These are phyloP conservation scores for Empis livida DNA, from an alignment of 2,888 invertebrate genomes.

Conservation along the genomic window DNA sequence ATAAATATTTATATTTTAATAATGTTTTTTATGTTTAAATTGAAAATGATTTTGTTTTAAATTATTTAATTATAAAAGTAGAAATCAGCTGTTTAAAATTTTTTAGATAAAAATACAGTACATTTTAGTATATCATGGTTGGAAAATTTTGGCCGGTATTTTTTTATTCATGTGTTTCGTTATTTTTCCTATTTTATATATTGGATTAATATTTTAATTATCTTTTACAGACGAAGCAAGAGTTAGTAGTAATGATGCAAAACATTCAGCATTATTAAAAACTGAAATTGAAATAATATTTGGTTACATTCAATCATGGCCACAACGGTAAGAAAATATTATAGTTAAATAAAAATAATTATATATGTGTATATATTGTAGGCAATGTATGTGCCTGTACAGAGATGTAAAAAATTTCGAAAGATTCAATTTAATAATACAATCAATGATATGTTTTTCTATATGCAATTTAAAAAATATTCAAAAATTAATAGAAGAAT, in stretches of 20 bases:
- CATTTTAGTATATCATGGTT: no score
- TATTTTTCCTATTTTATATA: no score
- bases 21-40: no score
- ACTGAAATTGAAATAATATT: slow-evolving; percentile 73
- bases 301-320: slow-evolving; percentile 80
- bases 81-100: no score
- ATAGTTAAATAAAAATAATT: neutral
- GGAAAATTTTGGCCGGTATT: no score
- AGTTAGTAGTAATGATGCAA: slow-evolving; percentile 62
- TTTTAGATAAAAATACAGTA: no score
- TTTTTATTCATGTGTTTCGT: neutral
- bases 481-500: slow-evolving; percentile 41
- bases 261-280: slow-evolving; percentile 59
- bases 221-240: slow-evolving; percentile 61
- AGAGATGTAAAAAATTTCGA: slow-evolving; percentile 87
- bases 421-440: slow-evolving; percentile 76
- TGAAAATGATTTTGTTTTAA: no score
- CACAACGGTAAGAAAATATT: slow-evolving; percentile 52
- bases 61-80: no score
- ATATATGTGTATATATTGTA: slow-evolving; percentile 25
- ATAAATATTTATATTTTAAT: no score
- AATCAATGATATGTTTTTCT: slow-evolving; percentile 71
- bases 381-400: slow-evolving; percentile 93
- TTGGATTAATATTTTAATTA: slow-evolving; percentile 1
- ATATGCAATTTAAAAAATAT: slow-evolving; percentile 71